Percentiles rank a stretch among this genome's conserved stretches.
Evolutionary conservation across 2,888 invertebrate genomes (phyloP).

Genomic region (Euplagia quadripunctaria): DNA sequence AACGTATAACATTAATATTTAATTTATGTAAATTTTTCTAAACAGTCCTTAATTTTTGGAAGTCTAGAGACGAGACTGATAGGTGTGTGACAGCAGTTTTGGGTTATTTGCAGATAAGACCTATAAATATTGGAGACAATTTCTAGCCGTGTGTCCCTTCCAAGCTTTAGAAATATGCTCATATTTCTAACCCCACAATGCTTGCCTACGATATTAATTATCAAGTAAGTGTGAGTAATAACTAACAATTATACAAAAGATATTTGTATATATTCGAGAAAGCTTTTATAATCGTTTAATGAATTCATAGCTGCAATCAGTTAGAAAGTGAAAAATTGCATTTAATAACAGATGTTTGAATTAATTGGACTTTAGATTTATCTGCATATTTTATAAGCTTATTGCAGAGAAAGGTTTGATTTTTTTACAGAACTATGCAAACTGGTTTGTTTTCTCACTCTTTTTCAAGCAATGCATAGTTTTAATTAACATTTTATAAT

Average conservation of each 20-base stretch:
- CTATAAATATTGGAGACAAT: neutral
- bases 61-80: too few species aligned
- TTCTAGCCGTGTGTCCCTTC: conserved; percentile 18
- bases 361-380: conserved; percentile 24
- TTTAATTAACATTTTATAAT: neutral
- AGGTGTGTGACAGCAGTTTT: too few species aligned
- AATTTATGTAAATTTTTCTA: neutral
- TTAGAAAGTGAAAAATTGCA: conserved; percentile 25
- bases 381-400: conserved; percentile 18
- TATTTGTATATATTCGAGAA: conserved; percentile 32
- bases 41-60: neutral
- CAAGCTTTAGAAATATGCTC: conserved; percentile 45
- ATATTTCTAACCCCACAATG: conserved; percentile 47
- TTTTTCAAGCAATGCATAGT: neutral
- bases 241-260: conserved; percentile 51
- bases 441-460: conserved; percentile 5
- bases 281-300: conserved; percentile 23
- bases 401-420: conserved; percentile 18
- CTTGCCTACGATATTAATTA: conserved; percentile 53
- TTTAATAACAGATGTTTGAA: conserved; percentile 16
- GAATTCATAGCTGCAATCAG: conserved; percentile 21
- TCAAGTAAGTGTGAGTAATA: conserved; percentile 44
- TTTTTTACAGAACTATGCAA: conserved; percentile 10
- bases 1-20: neutral
- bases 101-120: too few species aligned